Percentiles rank a stretch among this genome's conserved stretches.
Conservation (phyloP, 2,797 vertebrate genomes). For the Rhabdomys pumilio region DNA sequence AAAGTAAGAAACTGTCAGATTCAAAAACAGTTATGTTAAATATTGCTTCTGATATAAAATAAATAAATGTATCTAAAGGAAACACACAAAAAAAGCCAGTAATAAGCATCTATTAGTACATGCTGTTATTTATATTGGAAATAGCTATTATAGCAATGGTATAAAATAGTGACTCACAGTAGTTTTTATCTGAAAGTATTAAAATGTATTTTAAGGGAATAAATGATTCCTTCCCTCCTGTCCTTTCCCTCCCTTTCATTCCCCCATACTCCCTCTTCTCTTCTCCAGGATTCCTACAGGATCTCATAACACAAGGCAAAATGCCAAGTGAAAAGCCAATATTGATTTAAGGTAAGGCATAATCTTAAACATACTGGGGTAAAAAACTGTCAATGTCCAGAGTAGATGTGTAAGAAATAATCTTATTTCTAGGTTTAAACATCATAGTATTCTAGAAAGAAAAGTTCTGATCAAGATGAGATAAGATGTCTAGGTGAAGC, state of each 20-base stretch:
- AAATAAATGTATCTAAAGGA: conserved; percentile 13
- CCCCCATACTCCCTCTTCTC: background rate
- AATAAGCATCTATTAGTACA: background rate
- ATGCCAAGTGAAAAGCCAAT: background rate
- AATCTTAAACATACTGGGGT: background rate
- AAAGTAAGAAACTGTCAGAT: conserved; percentile 28
- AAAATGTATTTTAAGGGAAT: background rate
- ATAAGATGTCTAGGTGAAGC: background rate
- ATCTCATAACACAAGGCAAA: background rate
- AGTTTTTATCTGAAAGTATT: conserved; percentile 49
- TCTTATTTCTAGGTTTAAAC: background rate
- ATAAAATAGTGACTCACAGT: conserved; percentile 1
- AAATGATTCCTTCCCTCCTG: background rate
- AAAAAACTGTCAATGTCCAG: background rate
- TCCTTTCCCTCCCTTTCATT: background rate
- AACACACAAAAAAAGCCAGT: conserved; percentile 7
- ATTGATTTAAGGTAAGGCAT: background rate
- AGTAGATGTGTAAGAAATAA: background rate
- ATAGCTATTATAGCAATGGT: background rate
- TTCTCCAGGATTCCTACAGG: background rate
- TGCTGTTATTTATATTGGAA: conserved; percentile 32
- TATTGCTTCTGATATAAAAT: conserved; percentile 30
- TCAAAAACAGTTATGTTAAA: conserved; percentile 33
- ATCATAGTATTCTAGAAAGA: background rate
- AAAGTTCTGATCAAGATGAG: background rate